Evolutionary conservation across 2,113 vertebrate genomes (phyloP).

Genomic region (Tachycineta bicolor): DNA sequence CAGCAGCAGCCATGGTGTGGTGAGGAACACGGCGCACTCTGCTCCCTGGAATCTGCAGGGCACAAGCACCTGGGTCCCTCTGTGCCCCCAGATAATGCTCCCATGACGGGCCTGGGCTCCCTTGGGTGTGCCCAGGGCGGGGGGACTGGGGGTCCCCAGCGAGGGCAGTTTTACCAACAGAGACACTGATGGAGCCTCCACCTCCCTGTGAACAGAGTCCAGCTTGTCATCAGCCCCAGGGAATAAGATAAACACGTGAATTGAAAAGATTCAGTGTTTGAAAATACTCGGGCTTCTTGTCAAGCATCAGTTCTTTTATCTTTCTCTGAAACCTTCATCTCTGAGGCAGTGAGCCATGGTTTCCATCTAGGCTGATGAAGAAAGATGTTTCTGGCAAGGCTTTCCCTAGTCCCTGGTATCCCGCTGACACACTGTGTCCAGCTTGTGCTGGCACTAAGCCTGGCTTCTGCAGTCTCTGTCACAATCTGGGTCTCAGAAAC

Average conservation of each 20-base stretch:
- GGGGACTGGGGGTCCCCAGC: neutral
- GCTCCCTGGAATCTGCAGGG: neutral
- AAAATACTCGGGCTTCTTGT: neutral
- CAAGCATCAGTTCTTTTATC: neutral
- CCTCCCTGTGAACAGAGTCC: no score
- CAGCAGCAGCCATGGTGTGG: conserved; percentile 81
- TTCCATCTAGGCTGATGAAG: neutral
- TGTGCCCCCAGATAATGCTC: neutral
- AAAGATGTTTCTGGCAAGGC: neutral
- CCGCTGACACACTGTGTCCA: neutral
- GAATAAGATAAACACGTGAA: neutral
- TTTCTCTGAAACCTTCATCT: neutral
- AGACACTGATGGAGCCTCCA: neutral
- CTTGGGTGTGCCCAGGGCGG: neutral
- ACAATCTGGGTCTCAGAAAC: neutral
- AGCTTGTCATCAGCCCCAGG: neutral
- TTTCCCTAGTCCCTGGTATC: neutral
- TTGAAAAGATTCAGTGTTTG: neutral
- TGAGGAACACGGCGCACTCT: conserved; percentile 74
- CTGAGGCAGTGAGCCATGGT: neutral
- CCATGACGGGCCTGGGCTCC: neutral
- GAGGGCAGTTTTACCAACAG: neutral
- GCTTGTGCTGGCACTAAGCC: neutral
- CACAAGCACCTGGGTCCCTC: neutral
- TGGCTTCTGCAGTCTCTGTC: neutral